Evolutionary conservation across 2,888 invertebrate species (phyloP).

Genomic region (Tenthredo scrophulariae): DNA sequence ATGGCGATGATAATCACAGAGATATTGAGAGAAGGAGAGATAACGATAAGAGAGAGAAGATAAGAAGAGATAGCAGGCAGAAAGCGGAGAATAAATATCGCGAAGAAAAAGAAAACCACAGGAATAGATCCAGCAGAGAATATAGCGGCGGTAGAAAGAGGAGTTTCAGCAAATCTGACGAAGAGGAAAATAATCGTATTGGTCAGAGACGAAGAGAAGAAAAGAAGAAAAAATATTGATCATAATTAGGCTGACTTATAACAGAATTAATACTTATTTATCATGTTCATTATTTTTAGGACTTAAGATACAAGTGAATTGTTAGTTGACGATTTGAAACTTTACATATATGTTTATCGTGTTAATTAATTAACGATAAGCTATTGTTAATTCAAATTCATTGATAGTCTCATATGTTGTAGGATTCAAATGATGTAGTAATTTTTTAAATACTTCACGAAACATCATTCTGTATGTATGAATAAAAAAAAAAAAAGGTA

Average conservation of each 20-base stretch:
- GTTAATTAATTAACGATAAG: not conserved
- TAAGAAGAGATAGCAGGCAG: conserved; percentile 56
- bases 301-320: not conserved
- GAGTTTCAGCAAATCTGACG: conserved; percentile 60
- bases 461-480: not conserved
- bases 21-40: conserved; percentile 46
- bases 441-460: not conserved
- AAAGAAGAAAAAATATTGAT: conserved; percentile 58
- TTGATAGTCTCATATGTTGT: not conserved
- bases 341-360: not conserved
- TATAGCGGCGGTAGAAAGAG: conserved; percentile 60
- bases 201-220: conserved; percentile 57
- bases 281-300: not conserved
- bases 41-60: conserved; percentile 45
- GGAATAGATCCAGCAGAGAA: conserved; percentile 62
- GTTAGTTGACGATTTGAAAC: conserved; percentile 8
- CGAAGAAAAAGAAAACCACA: conserved; percentile 66
- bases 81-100: conserved; percentile 61
- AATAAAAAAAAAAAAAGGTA: not conserved
- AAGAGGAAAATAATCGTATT: conserved; percentile 55
- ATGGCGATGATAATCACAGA: conserved; percentile 36
- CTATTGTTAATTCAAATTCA: conserved; percentile 17
- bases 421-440: not conserved
- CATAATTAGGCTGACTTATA: not conserved
- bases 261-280: not conserved